These are phyloP conservation scores for Ia io DNA, from an alignment of 2,113 vertebrate species.

Conservation along the genomic window DNA sequence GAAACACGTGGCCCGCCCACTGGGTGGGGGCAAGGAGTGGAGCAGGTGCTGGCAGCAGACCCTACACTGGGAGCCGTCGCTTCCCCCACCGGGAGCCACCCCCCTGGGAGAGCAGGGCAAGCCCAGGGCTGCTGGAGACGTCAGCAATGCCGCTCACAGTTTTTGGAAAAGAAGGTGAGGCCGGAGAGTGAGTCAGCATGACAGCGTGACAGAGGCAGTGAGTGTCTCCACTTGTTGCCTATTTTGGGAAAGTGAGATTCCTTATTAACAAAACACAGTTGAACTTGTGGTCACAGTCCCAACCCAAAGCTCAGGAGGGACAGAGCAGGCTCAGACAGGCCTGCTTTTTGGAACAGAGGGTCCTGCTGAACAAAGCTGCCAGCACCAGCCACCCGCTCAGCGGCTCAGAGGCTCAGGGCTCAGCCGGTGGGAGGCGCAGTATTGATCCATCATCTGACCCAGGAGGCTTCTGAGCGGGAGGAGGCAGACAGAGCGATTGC, in stretches of 20 bases:
- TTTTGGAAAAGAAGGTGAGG: constrained; percentile 56
- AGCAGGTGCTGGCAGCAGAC: neutral
- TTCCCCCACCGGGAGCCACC: neutral
- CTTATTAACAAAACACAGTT: constrained; percentile 63
- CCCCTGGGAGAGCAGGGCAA: neutral
- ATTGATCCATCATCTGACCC: neutral
- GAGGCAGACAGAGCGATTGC: neutral
- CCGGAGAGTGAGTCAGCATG: constrained; percentile 67
- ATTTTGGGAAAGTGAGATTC: constrained; percentile 78
- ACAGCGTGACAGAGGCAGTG: constrained; percentile 21
- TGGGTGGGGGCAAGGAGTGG: neutral
- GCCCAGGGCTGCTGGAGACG: neutral
- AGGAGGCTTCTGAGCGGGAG: neutral
- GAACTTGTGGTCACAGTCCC: constrained; percentile 42
- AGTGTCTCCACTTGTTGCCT: constrained; percentile 69
- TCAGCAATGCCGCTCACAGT: neutral
- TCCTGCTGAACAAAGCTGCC: neutral
- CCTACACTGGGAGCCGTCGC: neutral
- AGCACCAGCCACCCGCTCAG: neutral
- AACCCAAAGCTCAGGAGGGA: constrained; percentile 25
- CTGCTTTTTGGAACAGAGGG: neutral
- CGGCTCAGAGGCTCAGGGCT: neutral
- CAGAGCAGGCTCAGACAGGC: constrained; percentile 12
- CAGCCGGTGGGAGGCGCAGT: accelerated
- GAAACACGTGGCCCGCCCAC: neutral